Evolutionary conservation across 2,888 invertebrate genomes (phyloP), one percentile per base, ranked within the genome.

Genomic region (Eupithecia subfuscata): DNA sequence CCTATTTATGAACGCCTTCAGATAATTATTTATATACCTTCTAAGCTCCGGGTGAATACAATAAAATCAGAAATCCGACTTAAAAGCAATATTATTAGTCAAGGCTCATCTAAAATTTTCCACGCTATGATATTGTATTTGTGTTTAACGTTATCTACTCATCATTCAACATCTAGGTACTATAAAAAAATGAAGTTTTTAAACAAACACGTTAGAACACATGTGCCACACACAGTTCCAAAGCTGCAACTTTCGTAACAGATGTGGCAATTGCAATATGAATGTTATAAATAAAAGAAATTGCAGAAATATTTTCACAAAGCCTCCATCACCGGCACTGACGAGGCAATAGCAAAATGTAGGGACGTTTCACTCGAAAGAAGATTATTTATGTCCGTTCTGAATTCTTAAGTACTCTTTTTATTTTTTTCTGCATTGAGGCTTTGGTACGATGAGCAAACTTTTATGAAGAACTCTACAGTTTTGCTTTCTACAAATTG

Each of bases 241-340:
- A 64, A 34, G 30, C 64, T 64, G 18, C 34, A 34, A 64, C 18
- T 34, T 34, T 25, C 4, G 9, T 34, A 34, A 30, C 34, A 64
- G 64, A 34, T 64, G 64, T 18, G 64, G 18, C 8, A 64, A 64
- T 34, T 18, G 34, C 64, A 34, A 64, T 63, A 30, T 64, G 64
- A 34, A 34, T 34, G 64, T 18, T 64, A 64, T 64, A 64, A 63
- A 64, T 64, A 64, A 64, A 34, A 64, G 7, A 64, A 34, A 64
- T 64, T 64, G 30, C 64, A 64, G 30, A 64, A 64, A 64, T 64
- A 4, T 34, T 34, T 64, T 64, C 30, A 64, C 30, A 34, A 30
- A 34, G 34, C 64, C 9, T 34, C 18, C 34, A 64, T 34, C 34
- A 16, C 64, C 18, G 22, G 64, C 64, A 34, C 34, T 64, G 34